Evolutionary conservation across 2,888 invertebrate genomes (phyloP).

Genomic region (Apotomis capreana): DNA sequence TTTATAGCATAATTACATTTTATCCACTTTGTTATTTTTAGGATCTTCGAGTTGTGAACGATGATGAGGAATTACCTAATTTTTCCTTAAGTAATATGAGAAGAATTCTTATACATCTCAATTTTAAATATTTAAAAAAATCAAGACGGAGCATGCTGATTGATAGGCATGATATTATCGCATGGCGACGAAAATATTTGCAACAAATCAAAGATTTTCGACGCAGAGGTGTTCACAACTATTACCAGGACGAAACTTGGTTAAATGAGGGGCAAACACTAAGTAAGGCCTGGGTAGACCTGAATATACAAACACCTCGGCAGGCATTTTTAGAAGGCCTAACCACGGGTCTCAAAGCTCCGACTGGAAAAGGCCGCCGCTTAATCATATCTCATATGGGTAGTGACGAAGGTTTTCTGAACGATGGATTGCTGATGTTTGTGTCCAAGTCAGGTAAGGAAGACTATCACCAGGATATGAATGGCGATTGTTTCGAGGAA

Average conservation of each 20-base stretch:
- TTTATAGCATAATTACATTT: too few species aligned
- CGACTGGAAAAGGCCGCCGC: background rate
- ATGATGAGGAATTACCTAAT: slow-evolving; percentile 22
- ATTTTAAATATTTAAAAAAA: slow-evolving; percentile 3
- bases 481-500: slow-evolving; percentile 13
- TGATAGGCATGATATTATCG: slow-evolving; percentile 6
- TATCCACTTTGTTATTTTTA: slow-evolving; percentile 6
- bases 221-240: background rate
- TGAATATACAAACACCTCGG: background rate
- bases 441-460: background rate
- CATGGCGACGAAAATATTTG: too few species aligned
- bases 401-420: slow-evolving; percentile 1
- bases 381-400: slow-evolving; percentile 2
- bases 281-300: background rate
- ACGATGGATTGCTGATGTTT: background rate
- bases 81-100: slow-evolving; percentile 20
- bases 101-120: slow-evolving; percentile 21
- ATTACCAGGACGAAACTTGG: background rate
- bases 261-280: background rate
- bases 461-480: slow-evolving; percentile 12
- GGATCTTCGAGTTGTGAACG: slow-evolving; percentile 21
- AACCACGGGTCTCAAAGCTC: background rate
- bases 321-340: background rate
- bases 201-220: background rate
- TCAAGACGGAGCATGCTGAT: slow-evolving; percentile 19